Conservation (phyloP, 2,888 invertebrate genomes). For the Lepeophtheirus nordmannii region DNA sequence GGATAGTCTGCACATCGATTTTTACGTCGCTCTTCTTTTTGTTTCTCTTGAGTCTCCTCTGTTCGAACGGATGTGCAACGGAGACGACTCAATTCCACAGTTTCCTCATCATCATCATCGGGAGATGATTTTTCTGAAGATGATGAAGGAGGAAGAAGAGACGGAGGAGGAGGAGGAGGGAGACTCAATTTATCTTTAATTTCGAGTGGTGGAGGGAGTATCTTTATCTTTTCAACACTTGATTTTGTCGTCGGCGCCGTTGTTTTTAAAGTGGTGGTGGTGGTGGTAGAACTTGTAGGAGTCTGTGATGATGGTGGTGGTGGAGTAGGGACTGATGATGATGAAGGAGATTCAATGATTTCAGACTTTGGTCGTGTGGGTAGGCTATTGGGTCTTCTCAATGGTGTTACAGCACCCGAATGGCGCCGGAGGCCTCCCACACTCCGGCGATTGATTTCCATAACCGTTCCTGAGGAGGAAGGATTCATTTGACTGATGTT, state of each 20-base stretch:
- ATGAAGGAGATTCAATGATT: too few species aligned
- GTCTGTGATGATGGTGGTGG: background rate
- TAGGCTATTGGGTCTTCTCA: background rate
- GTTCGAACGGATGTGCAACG: constrained; percentile 76
- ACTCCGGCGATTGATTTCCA: background rate
- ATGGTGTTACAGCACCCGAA: background rate
- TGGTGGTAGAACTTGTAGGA: background rate
- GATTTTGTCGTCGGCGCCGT: background rate
- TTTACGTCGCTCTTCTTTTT: constrained; percentile 48
- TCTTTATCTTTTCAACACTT: too few species aligned
- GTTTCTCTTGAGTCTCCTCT: constrained; percentile 70
- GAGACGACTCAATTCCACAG: constrained; percentile 53
- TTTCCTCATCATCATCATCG: constrained; percentile 46
- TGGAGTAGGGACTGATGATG: background rate
- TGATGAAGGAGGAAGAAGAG: background rate
- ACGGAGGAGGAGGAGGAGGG: background rate
- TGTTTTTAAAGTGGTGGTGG: background rate
- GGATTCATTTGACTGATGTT: background rate
- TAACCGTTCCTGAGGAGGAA: background rate
- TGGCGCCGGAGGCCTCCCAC: background rate
- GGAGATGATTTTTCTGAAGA: constrained; percentile 19
- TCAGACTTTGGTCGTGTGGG: background rate
- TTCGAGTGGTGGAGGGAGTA: too few species aligned
- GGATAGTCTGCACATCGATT: constrained; percentile 79
- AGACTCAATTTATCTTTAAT: too few species aligned